phyloP scores from a whole-genome alignment of 2,113 vertebrate species.

The Paedocypris sp. region DNA sequence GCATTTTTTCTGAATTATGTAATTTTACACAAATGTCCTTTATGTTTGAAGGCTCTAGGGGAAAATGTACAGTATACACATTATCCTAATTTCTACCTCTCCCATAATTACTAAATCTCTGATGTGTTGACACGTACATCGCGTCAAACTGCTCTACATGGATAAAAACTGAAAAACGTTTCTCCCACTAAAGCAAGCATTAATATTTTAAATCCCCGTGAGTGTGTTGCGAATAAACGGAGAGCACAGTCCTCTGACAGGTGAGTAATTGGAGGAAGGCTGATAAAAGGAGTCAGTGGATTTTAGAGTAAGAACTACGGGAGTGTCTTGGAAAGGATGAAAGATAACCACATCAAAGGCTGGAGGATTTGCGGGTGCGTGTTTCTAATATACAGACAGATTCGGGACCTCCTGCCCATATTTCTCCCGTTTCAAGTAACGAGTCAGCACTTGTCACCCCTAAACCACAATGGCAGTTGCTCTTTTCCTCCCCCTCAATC shows the following conservation, averaged over 20 bases:
- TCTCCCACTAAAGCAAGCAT: conserved; percentile 11
- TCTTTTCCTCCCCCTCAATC: background rate
- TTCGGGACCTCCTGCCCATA: conserved; percentile 6
- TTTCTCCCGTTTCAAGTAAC: conserved; percentile 21
- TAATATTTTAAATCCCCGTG: conserved; percentile 33
- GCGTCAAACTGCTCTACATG: background rate
- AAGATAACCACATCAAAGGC: conserved; percentile 40
- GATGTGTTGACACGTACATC: conserved; percentile 15
- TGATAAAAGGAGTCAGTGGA: conserved; percentile 31
- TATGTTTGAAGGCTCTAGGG: no score
- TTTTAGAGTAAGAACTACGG: conserved; percentile 30
- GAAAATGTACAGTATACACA: background rate
- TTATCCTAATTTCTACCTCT: background rate
- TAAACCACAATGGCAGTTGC: background rate
- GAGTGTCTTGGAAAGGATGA: conserved; percentile 33
- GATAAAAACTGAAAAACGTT: background rate
- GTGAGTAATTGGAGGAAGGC: conserved; percentile 39
- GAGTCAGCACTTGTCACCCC: conserved; percentile 24
- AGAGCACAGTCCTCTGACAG: conserved; percentile 33
- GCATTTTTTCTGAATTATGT: background rate
- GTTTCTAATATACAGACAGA: conserved; percentile 28
- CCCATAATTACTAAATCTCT: background rate
- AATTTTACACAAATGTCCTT: background rate
- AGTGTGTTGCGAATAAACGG: conserved; percentile 35
- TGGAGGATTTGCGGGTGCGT: background rate